A percentile compares a stretch with the other conserved stretches of the same genome.
Evolutionary conservation across 2,113 vertebrate genomes (phyloP).

Genomic region (Potamarius usumacintae): DNA sequence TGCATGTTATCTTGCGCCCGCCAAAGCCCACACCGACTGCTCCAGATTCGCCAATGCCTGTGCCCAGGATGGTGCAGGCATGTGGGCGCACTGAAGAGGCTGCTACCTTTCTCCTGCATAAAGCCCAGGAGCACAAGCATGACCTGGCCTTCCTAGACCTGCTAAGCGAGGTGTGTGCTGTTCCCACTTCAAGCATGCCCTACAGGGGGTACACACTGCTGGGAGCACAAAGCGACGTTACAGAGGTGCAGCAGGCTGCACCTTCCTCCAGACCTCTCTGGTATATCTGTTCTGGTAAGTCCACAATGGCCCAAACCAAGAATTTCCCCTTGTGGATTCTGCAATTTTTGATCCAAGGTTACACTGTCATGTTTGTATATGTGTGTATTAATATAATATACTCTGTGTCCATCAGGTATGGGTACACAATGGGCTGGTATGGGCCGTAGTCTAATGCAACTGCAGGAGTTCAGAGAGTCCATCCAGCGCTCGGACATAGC

Average conservation of each 20-base stretch:
- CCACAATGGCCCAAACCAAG: background rate
- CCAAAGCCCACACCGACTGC: slow-evolving; percentile 37
- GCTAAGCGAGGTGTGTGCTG: slow-evolving; percentile 78
- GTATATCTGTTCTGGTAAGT: slow-evolving; percentile 93
- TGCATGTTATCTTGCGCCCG: slow-evolving; percentile 86
- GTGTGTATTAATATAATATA: background rate
- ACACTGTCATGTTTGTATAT: background rate
- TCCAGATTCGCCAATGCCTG: background rate
- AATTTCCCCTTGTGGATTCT: background rate
- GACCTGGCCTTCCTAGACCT: slow-evolving; percentile 78
- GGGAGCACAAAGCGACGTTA: slow-evolving; percentile 68
- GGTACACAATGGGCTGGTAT: slow-evolving; percentile 92
- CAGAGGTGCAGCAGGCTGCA: slow-evolving; percentile 78
- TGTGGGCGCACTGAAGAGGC: slow-evolving; percentile 86
- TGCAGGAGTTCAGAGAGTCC: slow-evolving; percentile 82
- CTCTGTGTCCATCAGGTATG: slow-evolving; percentile 79
- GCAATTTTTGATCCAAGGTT: background rate
- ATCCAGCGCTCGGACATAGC: slow-evolving; percentile 82
- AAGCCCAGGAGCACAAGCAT: slow-evolving; percentile 65
- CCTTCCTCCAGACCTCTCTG: slow-evolving; percentile 79
- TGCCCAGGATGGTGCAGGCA: slow-evolving; percentile 77
- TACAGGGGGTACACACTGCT: slow-evolving; percentile 83
- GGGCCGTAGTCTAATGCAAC: slow-evolving; percentile 87
- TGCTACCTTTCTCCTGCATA: slow-evolving; percentile 74
- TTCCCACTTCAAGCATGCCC: slow-evolving; percentile 78